phyloP scores from a whole-genome alignment of 2,113 vertebrate species.

The Condylura cristata region DNA sequence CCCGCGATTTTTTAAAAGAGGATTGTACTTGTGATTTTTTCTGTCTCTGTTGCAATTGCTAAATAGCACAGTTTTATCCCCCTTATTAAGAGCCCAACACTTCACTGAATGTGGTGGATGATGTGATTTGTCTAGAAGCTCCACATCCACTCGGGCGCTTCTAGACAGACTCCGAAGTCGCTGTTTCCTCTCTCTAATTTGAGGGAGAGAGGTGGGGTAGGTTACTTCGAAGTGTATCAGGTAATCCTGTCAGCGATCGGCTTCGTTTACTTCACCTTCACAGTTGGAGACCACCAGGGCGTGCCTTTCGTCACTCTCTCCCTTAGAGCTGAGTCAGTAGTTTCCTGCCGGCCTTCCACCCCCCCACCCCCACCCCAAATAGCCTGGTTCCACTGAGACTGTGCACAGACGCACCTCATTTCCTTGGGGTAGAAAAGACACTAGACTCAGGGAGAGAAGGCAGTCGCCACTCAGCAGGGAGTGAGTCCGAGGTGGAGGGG shows the following conservation, averaged over 20 bases:
- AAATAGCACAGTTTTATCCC: slow-evolving; percentile 17
- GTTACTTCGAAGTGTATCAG: not conserved
- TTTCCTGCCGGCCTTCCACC: not conserved
- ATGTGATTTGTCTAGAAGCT: not conserved
- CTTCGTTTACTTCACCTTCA: not conserved
- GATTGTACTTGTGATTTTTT: slow-evolving; percentile 45
- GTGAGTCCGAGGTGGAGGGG: not conserved
- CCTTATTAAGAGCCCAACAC: slow-evolving; percentile 8
- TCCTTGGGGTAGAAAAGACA: too few species aligned
- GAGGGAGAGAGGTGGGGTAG: not conserved
- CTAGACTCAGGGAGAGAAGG: not conserved
- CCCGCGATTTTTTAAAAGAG: slow-evolving; percentile 57
- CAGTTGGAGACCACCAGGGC: not conserved
- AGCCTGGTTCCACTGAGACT: not conserved
- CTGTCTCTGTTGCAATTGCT: slow-evolving; percentile 47
- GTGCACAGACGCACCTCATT: not conserved
- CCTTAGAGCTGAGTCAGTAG: not conserved
- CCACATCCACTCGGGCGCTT: not conserved
- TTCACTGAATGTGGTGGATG: not conserved
- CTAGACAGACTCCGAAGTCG: not conserved
- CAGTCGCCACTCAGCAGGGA: not conserved
- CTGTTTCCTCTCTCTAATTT: not conserved
- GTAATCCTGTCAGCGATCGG: not conserved
- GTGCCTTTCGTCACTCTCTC: not conserved
- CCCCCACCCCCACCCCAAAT: too few species aligned